Evolutionary conservation across 2,797 vertebrate genomes (phyloP), one percentile per base, ranked within the genome.

Genomic region (Bufotes viridis): DNA sequence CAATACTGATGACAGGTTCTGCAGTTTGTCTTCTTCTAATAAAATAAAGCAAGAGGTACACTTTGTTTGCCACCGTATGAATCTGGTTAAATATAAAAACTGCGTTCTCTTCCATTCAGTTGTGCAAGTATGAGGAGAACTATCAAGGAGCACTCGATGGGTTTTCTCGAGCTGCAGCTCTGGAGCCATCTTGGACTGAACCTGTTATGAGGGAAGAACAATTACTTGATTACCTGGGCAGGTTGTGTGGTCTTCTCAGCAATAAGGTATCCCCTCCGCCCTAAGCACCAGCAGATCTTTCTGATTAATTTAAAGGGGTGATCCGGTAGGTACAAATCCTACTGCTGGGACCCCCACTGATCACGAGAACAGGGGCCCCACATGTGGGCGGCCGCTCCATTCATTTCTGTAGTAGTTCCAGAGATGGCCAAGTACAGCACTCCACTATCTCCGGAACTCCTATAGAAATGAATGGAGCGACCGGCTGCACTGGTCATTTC

Each of bases 61-160:
- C 15, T 15, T 58, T 58, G 55, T 57, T 13, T 57, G 60, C 22
- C 18, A 22, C 60, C 20, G 0, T 63, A 63, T 58, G 14, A 58
- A 58, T 58, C 57, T 58, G 57, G 57, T 58, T 58, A 3, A n/a
- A 24, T 67, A 13, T 26, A 67, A 34, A 34, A 10, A 13, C 70
- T 24, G 80, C 5, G 3, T 60, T 78, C 1, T 86, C 22, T 78
- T 74, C 58, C 72, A 18, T 10, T 17, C 90, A 96, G 96, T 93
- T 98, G 79, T 96, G 96, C 92, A 96, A 98, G 91, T 98, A 97
- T 0, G 97, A 98, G 92, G 97, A 98, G 93, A 97, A 95, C 94
- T 98, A 95, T 6, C 93, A 94, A 11, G 96, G 96, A 1, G 97
- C 97, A 29, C 93, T 98, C 11, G 94, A 91, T 0, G 97, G 97